Base-by-base conservation (phyloP, 92 coral and sea anemone species). In the Blastomussa wellsi region DNA sequence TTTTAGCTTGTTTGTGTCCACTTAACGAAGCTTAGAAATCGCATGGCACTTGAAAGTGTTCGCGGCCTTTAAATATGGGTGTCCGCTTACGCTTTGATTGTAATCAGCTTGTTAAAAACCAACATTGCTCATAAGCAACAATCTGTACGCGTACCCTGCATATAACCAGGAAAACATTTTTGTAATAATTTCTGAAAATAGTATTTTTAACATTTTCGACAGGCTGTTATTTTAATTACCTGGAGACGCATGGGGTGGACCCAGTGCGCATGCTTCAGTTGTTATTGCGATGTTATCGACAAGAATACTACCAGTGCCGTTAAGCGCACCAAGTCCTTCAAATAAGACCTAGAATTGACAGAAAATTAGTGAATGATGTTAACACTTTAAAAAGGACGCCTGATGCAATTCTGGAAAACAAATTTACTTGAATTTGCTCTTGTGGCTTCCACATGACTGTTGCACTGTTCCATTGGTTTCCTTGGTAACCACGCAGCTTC, bases 401-500 rank as follows among this genome's bases (percentile, higher is more conserved):
- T 28, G 22, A 2, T 7, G 17, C 16, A 67, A 9, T 16, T 71
- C 35, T 39, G 24, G n/a, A n/a, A 64, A 69, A 71, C 36, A 7
- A 15, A 22, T 52, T 31, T 74, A 85, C 92, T 79, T 79, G 53
- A 55, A 68, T 60, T 26, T 53, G 67, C 36, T 85, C 73, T 67
- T 39, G 36, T 10, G 92, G 86, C 36, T 65, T 62, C 89, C 72
- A 89, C 24, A 90, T 72, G 16, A 88, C 80, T 42, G 75, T 76
- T 14, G 83, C 95, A 41, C 62, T 52, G 49, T 81, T 81, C 93
- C 93, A 90, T 22, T 74, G 42, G 72, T 70, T 73, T 15, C 95
- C 93, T 74, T 92, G 95, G 86, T 86, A 84, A 62, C 95, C 95
- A 51, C 79, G 81, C 35, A 92, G 73, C 38, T 84, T 48, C 95